Base-by-base conservation (phyloP, 2,797 vertebrate genomes). In the Characodon lateralis region DNA sequence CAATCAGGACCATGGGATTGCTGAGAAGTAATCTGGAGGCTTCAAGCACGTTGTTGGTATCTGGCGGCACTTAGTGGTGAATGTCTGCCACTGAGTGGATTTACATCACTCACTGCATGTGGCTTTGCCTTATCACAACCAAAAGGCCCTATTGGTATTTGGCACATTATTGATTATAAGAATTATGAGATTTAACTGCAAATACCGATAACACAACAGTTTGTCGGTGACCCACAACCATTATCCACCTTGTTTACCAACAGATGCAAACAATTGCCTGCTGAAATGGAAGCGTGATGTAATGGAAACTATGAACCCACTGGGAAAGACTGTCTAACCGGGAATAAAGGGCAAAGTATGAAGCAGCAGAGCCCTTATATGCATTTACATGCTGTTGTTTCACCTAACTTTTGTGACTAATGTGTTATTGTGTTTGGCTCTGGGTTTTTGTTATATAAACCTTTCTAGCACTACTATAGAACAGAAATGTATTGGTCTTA, bases 281-380 rank as follows among this genome's bases (percentile, higher is more conserved):
- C 81, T 84, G 90, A 87, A 79, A 83, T 61, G 78, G 63, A 76
- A 2, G 68, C 74, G 70, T 92, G 91, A 94, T 86, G 90, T 90
- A 86, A 93, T 92, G 92, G 93, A 94, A 93, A 94, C 79, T 89
- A 69, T 92, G 89, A 89, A 91, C 56, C 71, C 43, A 22, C 79
- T 75, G 71, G 77, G 88, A 79, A 77, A 72, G 80, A 83, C 79
- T 78, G 83, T 85, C 87, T 92, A 84, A 89, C 79, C 73, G 77
- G 85, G 81, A 87, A 77, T 73, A 81, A 73, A 89, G 82, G 77
- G 82, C 78, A 83, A 87, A 87, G 80, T 69, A 77, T 79, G 74
- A 83, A 85, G 80, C 72, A 68, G 77, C 58, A 58, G 68, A 78
- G 65, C 87, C 78, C 82, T 59, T 59, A 72, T 72, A 46, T 14